A percentile compares a stretch with the other conserved stretches of the same genome.
Conservation (phyloP, 2,797 vertebrate species). For the Carcharodon carcharias region DNA sequence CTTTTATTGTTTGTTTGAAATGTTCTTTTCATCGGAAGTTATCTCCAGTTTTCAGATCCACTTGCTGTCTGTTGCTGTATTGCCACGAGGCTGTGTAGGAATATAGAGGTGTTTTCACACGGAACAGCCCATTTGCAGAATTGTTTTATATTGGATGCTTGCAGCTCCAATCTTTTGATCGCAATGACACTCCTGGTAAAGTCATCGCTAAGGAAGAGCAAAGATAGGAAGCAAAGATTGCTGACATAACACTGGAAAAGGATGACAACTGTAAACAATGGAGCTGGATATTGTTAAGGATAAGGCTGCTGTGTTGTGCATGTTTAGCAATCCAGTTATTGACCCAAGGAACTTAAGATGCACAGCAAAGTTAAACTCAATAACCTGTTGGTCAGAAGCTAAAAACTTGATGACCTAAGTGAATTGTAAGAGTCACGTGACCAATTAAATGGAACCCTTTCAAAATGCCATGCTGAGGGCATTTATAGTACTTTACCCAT, state of each 20-base stretch:
- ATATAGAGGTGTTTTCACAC: background rate
- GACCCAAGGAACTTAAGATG: background rate
- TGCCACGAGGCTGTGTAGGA: background rate
- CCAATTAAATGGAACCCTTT: background rate
- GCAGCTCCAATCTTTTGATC: background rate
- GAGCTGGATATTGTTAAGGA: background rate
- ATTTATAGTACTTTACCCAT: background rate
- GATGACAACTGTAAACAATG: too few relatives aligned
- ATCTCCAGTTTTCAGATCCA: background rate
- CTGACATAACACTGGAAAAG: background rate
- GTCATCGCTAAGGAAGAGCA: background rate
- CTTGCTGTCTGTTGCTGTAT: background rate
- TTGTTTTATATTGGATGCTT: background rate
- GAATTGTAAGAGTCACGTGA: background rate
- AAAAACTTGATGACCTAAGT: background rate
- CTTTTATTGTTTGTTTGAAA: background rate
- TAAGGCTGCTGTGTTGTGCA: background rate
- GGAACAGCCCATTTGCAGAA: background rate
- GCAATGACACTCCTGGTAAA: background rate
- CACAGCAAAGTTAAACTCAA: background rate
- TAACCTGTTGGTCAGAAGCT: background rate
- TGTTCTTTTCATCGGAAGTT: slow-evolving; percentile 43
- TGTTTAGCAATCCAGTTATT: background rate
- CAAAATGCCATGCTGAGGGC: background rate
- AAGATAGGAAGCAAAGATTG: background rate